Conservation (phyloP, 2,888 invertebrate genomes). For the Strigamia maritima region DNA sequence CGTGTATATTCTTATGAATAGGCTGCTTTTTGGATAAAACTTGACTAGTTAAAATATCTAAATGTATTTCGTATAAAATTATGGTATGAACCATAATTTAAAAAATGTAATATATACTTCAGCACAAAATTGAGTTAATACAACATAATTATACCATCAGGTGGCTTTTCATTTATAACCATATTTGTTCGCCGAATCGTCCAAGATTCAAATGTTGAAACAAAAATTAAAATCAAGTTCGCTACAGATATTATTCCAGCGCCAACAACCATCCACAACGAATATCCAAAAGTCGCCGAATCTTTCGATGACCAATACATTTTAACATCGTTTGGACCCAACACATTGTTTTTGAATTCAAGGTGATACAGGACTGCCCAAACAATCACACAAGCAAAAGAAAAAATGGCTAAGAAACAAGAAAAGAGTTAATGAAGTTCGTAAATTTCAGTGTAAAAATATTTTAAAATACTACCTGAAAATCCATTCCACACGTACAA, state of each 20-base stretch:
- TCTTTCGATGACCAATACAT: not conserved
- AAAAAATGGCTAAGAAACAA: constrained; percentile 65
- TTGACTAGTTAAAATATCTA: not conserved
- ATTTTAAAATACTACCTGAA: not conserved
- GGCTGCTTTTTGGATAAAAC: constrained; percentile 14
- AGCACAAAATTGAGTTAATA: constrained; percentile 1
- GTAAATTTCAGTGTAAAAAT: not conserved
- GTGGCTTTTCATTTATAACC: constrained; percentile 23
- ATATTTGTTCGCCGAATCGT: not conserved
- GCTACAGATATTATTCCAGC: constrained; percentile 67
- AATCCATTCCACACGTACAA: not conserved
- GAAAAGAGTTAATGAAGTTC: not conserved
- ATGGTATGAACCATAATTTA: not conserved
- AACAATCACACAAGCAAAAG: constrained; percentile 69
- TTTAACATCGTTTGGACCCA: constrained; percentile 68
- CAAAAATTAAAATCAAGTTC: constrained; percentile 57
- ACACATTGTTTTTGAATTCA: constrained; percentile 75
- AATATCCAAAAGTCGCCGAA: constrained; percentile 38
- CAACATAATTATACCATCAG: constrained; percentile 40
- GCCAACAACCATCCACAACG: constrained; percentile 65
- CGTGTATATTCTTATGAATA: not conserved
- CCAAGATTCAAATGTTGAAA: not conserved
- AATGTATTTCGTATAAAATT: too few species aligned
- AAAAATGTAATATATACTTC: too few species aligned
- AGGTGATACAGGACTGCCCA: constrained; percentile 82